A percentile compares a stretch with the other conserved stretches of the same genome.
Evolutionary conservation across 2,888 invertebrate species (phyloP).

Genomic region (Chymomyza fuscimana): DNA sequence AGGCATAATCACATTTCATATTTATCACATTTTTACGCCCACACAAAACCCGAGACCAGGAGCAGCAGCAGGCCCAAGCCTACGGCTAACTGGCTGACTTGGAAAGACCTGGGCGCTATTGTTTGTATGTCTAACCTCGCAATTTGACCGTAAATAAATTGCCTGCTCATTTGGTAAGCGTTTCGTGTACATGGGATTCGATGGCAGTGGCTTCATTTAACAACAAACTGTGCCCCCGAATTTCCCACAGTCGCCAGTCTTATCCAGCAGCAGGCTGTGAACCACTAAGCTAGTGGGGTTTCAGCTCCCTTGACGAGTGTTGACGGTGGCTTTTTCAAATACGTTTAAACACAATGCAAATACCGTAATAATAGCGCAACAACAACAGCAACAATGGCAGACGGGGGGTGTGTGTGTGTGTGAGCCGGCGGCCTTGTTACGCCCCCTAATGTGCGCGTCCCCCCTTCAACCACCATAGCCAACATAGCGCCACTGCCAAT

Average conservation of each 20-base stretch:
- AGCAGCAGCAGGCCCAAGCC: slow-evolving; percentile 1
- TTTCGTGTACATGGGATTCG: slow-evolving; percentile 34
- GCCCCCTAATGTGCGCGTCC: slow-evolving; percentile 39
- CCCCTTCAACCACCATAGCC: slow-evolving; percentile 10
- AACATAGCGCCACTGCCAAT: neutral
- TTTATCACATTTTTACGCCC: slow-evolving; percentile 73
- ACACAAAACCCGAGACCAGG: neutral
- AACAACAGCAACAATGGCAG: slow-evolving; percentile 44
- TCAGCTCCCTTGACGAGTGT: slow-evolving; percentile 3
- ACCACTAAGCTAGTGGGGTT: neutral
- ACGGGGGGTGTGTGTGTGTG: slow-evolving; percentile 48
- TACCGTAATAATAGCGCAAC: slow-evolving; percentile 76
- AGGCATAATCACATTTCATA: slow-evolving; percentile 76
- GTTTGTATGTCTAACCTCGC: slow-evolving; percentile 66
- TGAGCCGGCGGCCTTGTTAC: slow-evolving; percentile 53
- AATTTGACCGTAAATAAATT: slow-evolving; percentile 79
- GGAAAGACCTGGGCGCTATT: slow-evolving; percentile 54
- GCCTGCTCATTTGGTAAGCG: slow-evolving; percentile 74
- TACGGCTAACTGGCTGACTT: slow-evolving; percentile 2
- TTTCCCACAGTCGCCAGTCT: slow-evolving; percentile 55
- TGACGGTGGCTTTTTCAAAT: slow-evolving; percentile 60
- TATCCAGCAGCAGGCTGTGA: slow-evolving; percentile 15
- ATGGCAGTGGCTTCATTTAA: slow-evolving; percentile 48
- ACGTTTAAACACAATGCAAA: slow-evolving; percentile 78
- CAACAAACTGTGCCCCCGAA: slow-evolving; percentile 34